Evolutionary conservation across 2,888 invertebrate species (phyloP), one percentile per base, ranked within the genome.

Genomic region (Himalopsyche japonica): DNA sequence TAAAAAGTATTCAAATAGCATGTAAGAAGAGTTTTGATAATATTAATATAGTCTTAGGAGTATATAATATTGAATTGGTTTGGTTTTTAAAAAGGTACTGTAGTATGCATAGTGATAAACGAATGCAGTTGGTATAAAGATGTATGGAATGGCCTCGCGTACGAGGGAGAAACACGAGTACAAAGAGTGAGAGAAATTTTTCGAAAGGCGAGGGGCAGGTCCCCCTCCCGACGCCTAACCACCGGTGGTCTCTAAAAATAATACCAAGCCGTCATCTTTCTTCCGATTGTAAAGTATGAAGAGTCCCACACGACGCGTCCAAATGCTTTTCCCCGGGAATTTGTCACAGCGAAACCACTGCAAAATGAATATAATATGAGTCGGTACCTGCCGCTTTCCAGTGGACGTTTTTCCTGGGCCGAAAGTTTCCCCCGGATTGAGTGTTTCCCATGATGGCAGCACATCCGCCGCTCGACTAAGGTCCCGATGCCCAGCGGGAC

Each of bases 311-410:
- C 70, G 70, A 70, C 27, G 70, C 70, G 70, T 27, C 70, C 70
- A 70, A 70, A 70, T 70, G 12, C 70, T 70, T 27, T 27, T 70
- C 2, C 70, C 70, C 70, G 20, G 70, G 70, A 30, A 70, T 70
- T 27, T 27, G 57, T 27, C 57, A 80, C 47, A 80, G 27, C 8
- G 57, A 47, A 77, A 82, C 57, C 57, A 80, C 27, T 30, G 24
- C 32, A 37, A n/a, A 70, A 70, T 70, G 20, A 27, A 70, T 30
- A 27, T 70, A 70, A 70, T 70, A 27, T 70, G 70, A 70, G 77
- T 77, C 77, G 32, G 32, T 95, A 96, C 96, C 96, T 95, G 96
- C 95, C 88, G 95, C 94, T 92, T 95, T 96, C 96, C 96, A 96
- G 92, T 95, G 96, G 88, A 96, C 95, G 93, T 95, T 95, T 92